Evolutionary conservation across 2,797 vertebrate species (phyloP), one percentile per base, ranked within the genome.

Genomic region (Thalassophryne amazonica): DNA sequence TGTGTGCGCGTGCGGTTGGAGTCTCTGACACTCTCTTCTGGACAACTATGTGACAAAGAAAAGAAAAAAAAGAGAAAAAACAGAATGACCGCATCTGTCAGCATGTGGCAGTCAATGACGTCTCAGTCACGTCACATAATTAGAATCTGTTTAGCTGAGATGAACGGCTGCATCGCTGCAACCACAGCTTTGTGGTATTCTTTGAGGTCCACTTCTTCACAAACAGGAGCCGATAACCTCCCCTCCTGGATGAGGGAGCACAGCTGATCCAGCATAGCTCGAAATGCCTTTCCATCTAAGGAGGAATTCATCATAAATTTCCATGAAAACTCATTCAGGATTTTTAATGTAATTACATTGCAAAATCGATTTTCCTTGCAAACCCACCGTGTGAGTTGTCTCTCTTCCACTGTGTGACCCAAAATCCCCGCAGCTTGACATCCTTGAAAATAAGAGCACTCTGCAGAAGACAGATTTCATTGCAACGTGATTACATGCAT

Each of bases 361-460:
- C 5, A 9, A 38, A 36, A 32, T 2, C 34, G 3, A 3, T 36
- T 20, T 2, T 18, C 3, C 3, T 12, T 8, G 4, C 5, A 6
- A 12, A 72, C 92, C 90, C 59, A 98, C 96, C 90, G 2, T 86
- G 78, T 0, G 76, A 68, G 0, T 94, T 90, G 12, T 93, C 80
- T 71, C 70, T 93, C 69, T 91, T 94, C 97, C 96, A 99, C 49
- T 92, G 91, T 0, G 95, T 95, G 66, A 98, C 86, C 96, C 96
- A 99, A 84, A 99, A 98, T 2, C 96, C 97, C 0, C 87, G 85
- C 53, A 99, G 78, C 62, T 86, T 93, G 57, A 96, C 74, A 15
- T 98, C 91, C 59, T 93, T 95, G 70, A 99, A 99, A 68, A 99
- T 98, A 46, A 98, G 92, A 1, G 92, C 88, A 1, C 97, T 93